phyloP scores from a whole-genome alignment of 2,888 invertebrate genomes.

The Leucozona laternaria region DNA sequence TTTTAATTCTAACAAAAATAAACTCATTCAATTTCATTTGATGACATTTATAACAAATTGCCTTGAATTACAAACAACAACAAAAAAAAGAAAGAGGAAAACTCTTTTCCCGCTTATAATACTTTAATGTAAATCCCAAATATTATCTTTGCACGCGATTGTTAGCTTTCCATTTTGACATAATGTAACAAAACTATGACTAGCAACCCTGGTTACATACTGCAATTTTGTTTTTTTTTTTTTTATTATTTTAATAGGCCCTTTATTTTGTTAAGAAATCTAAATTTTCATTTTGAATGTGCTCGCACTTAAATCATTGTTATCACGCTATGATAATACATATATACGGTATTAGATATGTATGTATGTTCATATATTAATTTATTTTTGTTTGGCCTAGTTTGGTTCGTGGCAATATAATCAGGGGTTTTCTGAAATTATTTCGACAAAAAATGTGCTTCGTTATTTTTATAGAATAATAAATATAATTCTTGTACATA shows the following conservation, averaged over 20 bases:
- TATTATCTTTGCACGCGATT: slow-evolving; percentile 17
- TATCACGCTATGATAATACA: slow-evolving; percentile 39
- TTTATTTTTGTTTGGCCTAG: slow-evolving; percentile 14
- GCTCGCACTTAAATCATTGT: slow-evolving; percentile 22
- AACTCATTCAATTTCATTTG: background rate
- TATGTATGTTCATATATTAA: background rate
- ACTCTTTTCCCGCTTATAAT: background rate
- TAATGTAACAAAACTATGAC: background rate
- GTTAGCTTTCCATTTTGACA: background rate
- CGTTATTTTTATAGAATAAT: no score
- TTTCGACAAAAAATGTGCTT: no score
- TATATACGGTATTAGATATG: no score
- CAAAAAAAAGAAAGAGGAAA: background rate
- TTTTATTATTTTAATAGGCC: background rate
- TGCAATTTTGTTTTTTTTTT: background rate
- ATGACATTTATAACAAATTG: background rate
- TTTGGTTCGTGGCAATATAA: background rate
- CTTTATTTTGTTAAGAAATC: slow-evolving; percentile 35
- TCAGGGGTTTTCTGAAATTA: no score
- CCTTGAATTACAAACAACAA: background rate
- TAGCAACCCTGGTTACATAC: background rate
- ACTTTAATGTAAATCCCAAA: background rate
- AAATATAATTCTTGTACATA: no score
- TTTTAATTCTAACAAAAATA: background rate
- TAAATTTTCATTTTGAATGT: slow-evolving; percentile 25